Evolutionary conservation across 2,888 invertebrate genomes (phyloP).

Genomic region (Labia minor): DNA sequence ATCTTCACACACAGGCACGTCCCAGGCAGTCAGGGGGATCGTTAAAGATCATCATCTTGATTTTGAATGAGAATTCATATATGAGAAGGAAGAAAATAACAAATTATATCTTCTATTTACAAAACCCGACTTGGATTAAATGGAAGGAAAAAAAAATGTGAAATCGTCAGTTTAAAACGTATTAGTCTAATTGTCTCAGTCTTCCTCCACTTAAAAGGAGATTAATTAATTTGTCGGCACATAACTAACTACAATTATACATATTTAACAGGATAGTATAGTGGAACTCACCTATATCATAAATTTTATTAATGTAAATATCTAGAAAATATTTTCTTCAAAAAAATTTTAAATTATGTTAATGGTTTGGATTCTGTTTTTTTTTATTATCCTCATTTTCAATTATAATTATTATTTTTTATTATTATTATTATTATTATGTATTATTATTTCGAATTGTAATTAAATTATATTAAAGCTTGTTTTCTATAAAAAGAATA

Average conservation of each 20-base stretch:
- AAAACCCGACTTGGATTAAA: not conserved
- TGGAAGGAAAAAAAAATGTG: not conserved
- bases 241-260: constrained; percentile 5
- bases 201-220: not conserved
- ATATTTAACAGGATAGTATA: not conserved
- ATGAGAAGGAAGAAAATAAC: constrained; percentile 5
- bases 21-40: not conserved
- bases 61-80: not conserved
- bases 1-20: not conserved
- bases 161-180: not conserved
- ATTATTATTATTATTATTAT: too few relatives aligned
- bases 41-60: constrained; percentile 2
- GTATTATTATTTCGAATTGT: not conserved
- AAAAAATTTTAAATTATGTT: not conserved
- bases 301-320: not conserved
- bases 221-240: not conserved
- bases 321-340: not conserved
- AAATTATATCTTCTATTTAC: constrained; percentile 3
- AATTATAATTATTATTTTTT: not conserved
- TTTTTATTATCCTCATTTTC: not conserved
- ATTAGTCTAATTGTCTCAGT: not conserved
- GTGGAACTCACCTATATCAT: not conserved
- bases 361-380: not conserved
- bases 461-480: too few relatives aligned
- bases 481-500: too few relatives aligned